Percentiles rank a stretch among this genome's conserved stretches.
Evolutionary conservation across 2,888 invertebrate genomes (phyloP).

Genomic region (Macaria notata): DNA sequence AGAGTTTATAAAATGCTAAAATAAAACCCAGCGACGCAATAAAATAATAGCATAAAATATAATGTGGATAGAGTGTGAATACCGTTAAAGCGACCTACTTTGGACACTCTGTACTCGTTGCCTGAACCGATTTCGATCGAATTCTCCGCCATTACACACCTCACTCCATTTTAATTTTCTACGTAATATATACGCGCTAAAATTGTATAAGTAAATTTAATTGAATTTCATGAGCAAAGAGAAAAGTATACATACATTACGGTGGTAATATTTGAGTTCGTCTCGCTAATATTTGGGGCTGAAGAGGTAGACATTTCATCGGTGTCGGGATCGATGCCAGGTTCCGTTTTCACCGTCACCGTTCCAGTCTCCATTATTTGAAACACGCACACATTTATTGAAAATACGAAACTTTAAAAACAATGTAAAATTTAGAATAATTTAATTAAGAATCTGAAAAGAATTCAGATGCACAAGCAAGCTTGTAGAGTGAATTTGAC

Average conservation of each 20-base stretch:
- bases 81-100: not conserved
- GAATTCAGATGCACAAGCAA: no score
- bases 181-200: no score
- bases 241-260: not conserved
- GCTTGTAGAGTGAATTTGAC: no score
- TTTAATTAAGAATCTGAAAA: no score
- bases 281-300: not conserved
- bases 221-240: not conserved
- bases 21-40: no score
- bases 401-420: no score
- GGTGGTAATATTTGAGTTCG: not conserved
- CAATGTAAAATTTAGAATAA: no score
- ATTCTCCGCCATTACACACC: conserved; percentile 19
- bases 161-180: not conserved
- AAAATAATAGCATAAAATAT: no score
- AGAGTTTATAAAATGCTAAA: no score
- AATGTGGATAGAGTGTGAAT: not conserved
- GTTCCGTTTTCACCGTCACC: conserved; percentile 17
- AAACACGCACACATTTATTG: not conserved
- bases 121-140: conserved; percentile 20
- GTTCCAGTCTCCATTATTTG: conserved; percentile 13
- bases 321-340: conserved; percentile 4
- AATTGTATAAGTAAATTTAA: no score
- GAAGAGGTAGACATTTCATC: not conserved
- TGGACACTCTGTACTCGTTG: not conserved